Conservation (phyloP, 2,888 invertebrate genomes). For the Ochropleura plecta region DNA sequence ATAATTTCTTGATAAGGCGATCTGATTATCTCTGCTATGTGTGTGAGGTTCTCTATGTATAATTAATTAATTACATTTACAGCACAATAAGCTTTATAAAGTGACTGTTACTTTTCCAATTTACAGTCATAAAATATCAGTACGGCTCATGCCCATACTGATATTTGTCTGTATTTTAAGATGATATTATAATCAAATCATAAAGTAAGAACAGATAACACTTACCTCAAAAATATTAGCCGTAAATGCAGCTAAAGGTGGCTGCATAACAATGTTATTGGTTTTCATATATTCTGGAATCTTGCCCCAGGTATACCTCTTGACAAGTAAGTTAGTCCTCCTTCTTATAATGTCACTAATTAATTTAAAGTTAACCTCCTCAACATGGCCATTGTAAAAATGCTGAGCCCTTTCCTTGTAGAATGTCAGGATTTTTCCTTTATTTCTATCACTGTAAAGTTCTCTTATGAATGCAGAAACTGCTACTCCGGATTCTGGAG, state of each 20-base stretch:
- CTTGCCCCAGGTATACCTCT: conserved; percentile 94
- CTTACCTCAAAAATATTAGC: conserved; percentile 94
- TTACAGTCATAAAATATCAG: not conserved
- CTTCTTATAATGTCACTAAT: conserved; percentile 96
- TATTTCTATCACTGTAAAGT: conserved; percentile 95
- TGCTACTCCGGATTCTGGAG: conserved; percentile 93
- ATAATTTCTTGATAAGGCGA: not conserved
- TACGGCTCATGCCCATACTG: not conserved
- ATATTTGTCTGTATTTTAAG: not conserved
- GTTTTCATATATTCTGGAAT: conserved; percentile 94
- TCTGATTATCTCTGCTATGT: not conserved
- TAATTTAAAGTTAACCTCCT: conserved; percentile 95
- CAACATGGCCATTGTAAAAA: conserved; percentile 96
- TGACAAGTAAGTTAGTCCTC: conserved; percentile 94
- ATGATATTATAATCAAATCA: not conserved
- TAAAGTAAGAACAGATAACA: not conserved
- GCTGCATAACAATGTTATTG: conserved; percentile 93
- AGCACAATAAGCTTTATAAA: not conserved
- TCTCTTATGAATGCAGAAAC: conserved; percentile 95
- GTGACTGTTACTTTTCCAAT: not conserved
- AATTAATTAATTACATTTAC: not conserved
- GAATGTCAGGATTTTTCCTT: conserved; percentile 95
- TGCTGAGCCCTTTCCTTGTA: conserved; percentile 97
- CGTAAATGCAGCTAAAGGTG: conserved; percentile 95
- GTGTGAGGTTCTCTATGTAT: not conserved